phyloP scores from a whole-genome alignment of 2,113 vertebrate species.

The Phyllostomus discolor region DNA sequence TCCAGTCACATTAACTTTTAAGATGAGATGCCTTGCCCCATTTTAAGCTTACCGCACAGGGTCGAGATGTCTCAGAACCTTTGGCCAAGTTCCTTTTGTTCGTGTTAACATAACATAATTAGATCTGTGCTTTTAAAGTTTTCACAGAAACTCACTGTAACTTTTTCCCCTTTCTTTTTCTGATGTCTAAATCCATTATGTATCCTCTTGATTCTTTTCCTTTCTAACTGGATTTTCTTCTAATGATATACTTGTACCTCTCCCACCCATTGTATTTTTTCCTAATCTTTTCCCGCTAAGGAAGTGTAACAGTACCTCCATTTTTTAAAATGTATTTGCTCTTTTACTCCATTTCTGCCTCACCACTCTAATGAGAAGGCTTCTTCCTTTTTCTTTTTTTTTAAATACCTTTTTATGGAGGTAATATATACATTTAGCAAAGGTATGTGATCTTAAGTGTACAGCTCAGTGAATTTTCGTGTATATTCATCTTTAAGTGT shows the following conservation, averaged over 20 bases:
- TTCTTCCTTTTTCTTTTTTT: background rate
- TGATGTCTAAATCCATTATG: background rate
- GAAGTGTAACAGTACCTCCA: background rate
- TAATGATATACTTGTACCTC: background rate
- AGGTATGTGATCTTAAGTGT: background rate
- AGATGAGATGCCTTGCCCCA: background rate
- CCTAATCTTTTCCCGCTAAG: background rate
- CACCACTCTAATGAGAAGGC: background rate
- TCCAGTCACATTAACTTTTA: background rate
- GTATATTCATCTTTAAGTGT: background rate
- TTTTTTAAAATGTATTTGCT: background rate
- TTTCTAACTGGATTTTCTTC: slow-evolving; percentile 17
- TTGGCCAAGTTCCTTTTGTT: background rate
- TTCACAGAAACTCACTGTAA: background rate
- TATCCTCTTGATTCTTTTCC: background rate
- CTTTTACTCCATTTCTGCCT: background rate
- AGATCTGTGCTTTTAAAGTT: background rate
- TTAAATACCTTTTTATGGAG: background rate
- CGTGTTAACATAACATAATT: background rate
- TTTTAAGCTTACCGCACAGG: background rate
- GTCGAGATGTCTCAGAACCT: background rate
- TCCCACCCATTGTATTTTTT: background rate
- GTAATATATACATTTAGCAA: background rate
- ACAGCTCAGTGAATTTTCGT: background rate
- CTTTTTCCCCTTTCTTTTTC: background rate